Evolutionary conservation across 2,888 invertebrate genomes (phyloP), one percentile per base, ranked within the genome.

Genomic region (Dexiosoma caninum): DNA sequence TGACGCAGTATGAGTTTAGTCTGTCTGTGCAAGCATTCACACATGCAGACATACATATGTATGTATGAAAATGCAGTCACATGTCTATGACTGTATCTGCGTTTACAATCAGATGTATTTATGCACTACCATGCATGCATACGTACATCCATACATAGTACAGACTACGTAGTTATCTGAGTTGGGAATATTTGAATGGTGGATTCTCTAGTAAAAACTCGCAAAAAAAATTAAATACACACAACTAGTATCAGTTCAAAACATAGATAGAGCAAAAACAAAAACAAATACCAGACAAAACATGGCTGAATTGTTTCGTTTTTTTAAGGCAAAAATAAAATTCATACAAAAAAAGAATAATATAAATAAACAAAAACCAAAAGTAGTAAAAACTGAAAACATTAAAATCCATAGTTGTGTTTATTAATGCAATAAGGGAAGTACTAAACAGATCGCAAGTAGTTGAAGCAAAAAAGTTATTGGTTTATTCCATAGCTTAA

Each of bases 261-360:
- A 12, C 40, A 42, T 51, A n/a, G n/a, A 19, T 6, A 16, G n/a
- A 40, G 12, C 23, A 10, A 37, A 21, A 16, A n/a, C n/a, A n/a
- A n/a, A 49, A 40, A 23, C 42, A 64, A 49, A 42, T 42, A 5
- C 72, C 75, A 79, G 74, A 79, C 79, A 75, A 79, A 79, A 75
- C 79, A 75, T 75, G 74, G 74, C 78, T 69, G 74, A 64, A 70
- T 37, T 49, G 23, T 46, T 70, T 27, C 14, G 16, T 16, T 32
- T 49, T 44, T 62, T 70, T 51, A 51, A 71, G 46, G 53, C 2
- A 59, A 46, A 70, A 66, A 66, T 30, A 35, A 51, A 51, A 53
- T 44, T 42, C 46, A 40, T 66, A 71, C 49, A 53, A 37, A 49
- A 32, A 71, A 40, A 16, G 23, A n/a, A 44, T n/a, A 27, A 16